A percentile compares a stretch with the other conserved stretches of the same genome.
Conservation (phyloP, 2,113 vertebrate genomes). For the Vidua chalybeata region DNA sequence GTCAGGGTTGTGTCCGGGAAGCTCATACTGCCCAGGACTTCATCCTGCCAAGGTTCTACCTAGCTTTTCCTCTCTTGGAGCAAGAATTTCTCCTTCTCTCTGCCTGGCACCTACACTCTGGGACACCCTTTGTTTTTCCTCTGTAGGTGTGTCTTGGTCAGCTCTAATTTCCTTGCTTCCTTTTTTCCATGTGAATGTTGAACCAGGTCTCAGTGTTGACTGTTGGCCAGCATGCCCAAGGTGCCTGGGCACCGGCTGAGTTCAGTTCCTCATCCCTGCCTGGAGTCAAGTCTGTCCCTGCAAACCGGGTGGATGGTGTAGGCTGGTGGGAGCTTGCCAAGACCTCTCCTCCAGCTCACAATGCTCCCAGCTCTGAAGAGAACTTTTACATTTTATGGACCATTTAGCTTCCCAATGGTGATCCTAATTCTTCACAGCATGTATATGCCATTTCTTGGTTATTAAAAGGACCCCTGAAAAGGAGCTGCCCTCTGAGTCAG, state of each 20-base stretch:
- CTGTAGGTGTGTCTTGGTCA: not conserved
- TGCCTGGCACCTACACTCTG: not conserved
- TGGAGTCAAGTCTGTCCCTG: not conserved
- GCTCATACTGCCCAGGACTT: not conserved
- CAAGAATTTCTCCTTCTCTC: not conserved
- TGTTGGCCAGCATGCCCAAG: fast-evolving
- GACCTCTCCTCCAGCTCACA: not conserved
- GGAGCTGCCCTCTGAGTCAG: slow-evolving; percentile 21
- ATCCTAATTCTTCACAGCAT: slow-evolving; percentile 58
- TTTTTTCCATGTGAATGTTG: not conserved
- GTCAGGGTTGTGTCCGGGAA: not conserved
- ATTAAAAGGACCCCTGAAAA: slow-evolving; percentile 49
- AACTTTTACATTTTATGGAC: slow-evolving; percentile 47
- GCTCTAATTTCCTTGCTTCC: not conserved
- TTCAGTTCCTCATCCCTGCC: not conserved
- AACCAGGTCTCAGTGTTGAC: not conserved
- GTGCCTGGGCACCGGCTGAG: not conserved
- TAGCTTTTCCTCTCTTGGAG: not conserved
- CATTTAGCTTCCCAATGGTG: slow-evolving; percentile 44
- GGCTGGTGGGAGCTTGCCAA: not conserved
- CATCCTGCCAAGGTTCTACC: not conserved
- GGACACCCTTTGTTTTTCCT: fast-evolving
- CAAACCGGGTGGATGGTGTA: not conserved
- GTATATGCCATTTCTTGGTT: slow-evolving; percentile 33
- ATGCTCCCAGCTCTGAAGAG: not conserved